Percentiles rank a stretch among this genome's conserved stretches.
Evolutionary conservation across 2,888 invertebrate species (phyloP).

Genomic region (Thera obeliscata): DNA sequence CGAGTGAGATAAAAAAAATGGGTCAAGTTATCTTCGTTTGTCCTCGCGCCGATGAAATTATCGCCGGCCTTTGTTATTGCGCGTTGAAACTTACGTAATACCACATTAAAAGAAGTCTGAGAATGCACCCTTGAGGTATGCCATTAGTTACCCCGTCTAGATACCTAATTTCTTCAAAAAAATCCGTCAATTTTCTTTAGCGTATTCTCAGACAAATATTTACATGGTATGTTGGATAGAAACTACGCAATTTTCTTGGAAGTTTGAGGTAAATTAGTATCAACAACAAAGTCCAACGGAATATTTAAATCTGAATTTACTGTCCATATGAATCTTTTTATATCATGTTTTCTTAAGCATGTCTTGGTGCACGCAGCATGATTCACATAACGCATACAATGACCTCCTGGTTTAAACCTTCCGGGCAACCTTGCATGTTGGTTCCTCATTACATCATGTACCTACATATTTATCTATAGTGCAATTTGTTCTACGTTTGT

Average conservation of each 20-base stretch:
- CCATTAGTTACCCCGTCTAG: slow-evolving; percentile 27
- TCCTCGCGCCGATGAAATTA: slow-evolving; percentile 81
- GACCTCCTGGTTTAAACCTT: slow-evolving; percentile 70
- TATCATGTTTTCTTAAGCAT: slow-evolving; percentile 22
- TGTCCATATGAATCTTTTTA: slow-evolving; percentile 16
- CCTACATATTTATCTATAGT: slow-evolving; percentile 63
- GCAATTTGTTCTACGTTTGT: slow-evolving; percentile 61
- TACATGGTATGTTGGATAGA: slow-evolving; percentile 8
- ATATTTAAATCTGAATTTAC: slow-evolving; percentile 14
- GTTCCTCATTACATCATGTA: slow-evolving; percentile 81
- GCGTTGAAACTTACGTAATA: slow-evolving; percentile 70
- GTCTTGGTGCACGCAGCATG: slow-evolving; percentile 35
- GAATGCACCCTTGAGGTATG: slow-evolving; percentile 40
- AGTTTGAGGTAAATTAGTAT: slow-evolving; percentile 21
- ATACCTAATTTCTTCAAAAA: slow-evolving; percentile 3
- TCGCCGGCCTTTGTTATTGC: slow-evolving; percentile 69
- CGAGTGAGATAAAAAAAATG: slow-evolving; percentile 81
- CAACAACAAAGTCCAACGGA: slow-evolving; percentile 21
- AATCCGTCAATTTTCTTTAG: not conserved
- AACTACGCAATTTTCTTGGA: slow-evolving; percentile 20
- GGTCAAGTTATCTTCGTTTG: slow-evolving; percentile 83
- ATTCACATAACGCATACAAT: slow-evolving; percentile 65
- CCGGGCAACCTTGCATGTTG: slow-evolving; percentile 74
- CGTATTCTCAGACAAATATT: slow-evolving; percentile 28
- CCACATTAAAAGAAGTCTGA: slow-evolving; percentile 47